Base-by-base conservation (phyloP, 92 coral and sea anemone species). In the Bergia puertoricense region DNA sequence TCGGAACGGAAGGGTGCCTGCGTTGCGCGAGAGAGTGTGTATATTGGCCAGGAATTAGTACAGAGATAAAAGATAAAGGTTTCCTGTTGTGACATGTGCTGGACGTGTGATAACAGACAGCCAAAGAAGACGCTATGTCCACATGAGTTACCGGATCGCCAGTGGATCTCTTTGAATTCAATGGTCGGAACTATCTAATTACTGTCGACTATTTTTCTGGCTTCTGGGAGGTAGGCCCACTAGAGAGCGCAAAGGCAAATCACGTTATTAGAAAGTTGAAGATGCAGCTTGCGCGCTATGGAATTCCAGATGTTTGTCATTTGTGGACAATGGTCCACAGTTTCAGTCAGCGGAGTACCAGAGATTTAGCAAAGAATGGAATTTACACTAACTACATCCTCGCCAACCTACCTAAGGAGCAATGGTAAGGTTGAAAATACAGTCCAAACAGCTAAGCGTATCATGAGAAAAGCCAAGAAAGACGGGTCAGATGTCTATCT, bases 171-270 rank as follows among this genome's bases (percentile, higher is more conserved):
- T 90, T 86, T 68, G 78, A 79, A 74, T 86, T 86, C 82, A 81
- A 90, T 76, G 73, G 86, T 50, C 79, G 76, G 20, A 71, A 88
- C 41, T 81, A 91, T 78, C 75, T 91, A 6, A 88, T 91, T 18
- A 88, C 82, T 69, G 89, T 82, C 36, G 91, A 91, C 86, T 83
- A 88, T 66, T 88, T 41, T 80, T 82, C 93, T 14, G 86, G 91
- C n/a, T 88, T 91, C 80, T 88, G 93, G 93, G 88, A 65, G 88
- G 84, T 88, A 46, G 91, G 88, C 65, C 80, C 75, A 1, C 80
- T 91, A 38, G 86, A 88, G 73, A 88, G 78, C 54, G 82, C 85
- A 6, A 86, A 66, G 18, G 66, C 85, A 38, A 74, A 69, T 20
- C 30, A 48, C 2, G 86, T 86, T 5, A 80, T 89, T 74, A 85